A percentile compares a stretch with the other conserved stretches of the same genome.
Evolutionary conservation across 2,797 vertebrate genomes (phyloP).

Genomic region (Acanthurus leucopareius): DNA sequence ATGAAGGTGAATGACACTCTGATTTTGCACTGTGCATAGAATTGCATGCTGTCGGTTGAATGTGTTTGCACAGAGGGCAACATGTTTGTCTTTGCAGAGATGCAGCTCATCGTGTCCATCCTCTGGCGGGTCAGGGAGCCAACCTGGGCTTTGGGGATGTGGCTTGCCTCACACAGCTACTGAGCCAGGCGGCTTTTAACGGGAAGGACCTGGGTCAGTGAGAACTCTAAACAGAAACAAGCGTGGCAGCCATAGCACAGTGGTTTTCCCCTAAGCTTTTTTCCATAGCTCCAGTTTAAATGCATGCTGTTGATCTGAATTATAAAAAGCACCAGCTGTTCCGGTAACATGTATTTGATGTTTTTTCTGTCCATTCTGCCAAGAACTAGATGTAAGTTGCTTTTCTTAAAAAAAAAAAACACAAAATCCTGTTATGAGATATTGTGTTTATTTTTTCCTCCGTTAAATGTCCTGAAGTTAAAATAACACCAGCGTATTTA

Average conservation of each 20-base stretch:
- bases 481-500: conserved; percentile 42
- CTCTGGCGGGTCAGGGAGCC: conserved; percentile 96
- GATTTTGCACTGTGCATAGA: conserved; percentile 20
- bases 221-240: conserved; percentile 67
- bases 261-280: conserved; percentile 75
- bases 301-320: conserved; percentile 59
- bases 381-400: conserved; percentile 53
- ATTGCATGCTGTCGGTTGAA: background rate
- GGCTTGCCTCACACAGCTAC: conserved; percentile 88
- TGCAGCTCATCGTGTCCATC: conserved; percentile 97
- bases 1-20: background rate
- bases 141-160: conserved; percentile 98
- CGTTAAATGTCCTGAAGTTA: conserved; percentile 44
- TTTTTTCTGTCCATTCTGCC: conserved; percentile 54
- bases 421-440: conserved; percentile 50
- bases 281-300: conserved; percentile 71
- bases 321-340: conserved; percentile 75
- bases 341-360: conserved; percentile 64
- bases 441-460: conserved; percentile 52
- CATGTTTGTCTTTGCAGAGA: conserved; percentile 87
- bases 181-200: conserved; percentile 94
- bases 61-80: conserved; percentile 22
- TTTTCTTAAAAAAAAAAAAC: conserved; percentile 64
- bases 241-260: conserved; percentile 45
- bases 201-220: conserved; percentile 95